Conservation (phyloP, 2,113 vertebrate species). For the Oenanthe oenanthe region DNA sequence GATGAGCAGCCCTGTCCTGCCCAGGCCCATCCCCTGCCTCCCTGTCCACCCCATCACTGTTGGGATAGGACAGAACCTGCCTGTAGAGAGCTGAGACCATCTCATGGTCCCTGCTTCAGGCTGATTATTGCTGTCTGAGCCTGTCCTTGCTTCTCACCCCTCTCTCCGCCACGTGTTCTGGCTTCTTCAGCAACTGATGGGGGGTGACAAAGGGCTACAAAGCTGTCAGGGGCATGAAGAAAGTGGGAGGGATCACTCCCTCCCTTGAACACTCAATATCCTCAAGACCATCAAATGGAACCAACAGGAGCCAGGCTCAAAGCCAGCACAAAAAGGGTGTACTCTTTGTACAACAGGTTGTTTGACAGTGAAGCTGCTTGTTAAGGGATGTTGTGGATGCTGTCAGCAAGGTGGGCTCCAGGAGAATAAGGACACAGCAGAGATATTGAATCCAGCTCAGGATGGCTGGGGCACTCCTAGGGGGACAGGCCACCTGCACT, state of each 20-base stretch:
- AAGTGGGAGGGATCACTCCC: not conserved
- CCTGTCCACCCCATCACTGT: rapidly evolving
- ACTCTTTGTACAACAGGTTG: not conserved
- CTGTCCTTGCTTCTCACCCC: not conserved
- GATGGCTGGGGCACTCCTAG: not conserved
- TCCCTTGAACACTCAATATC: rapidly evolving
- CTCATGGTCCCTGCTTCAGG: not conserved
- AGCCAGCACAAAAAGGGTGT: not conserved
- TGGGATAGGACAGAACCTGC: not conserved
- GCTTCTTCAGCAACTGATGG: not conserved
- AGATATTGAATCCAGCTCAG: not conserved
- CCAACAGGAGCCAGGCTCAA: not conserved
- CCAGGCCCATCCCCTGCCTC: not conserved
- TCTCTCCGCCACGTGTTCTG: not conserved
- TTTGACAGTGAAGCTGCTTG: not conserved
- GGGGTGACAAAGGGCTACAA: not conserved
- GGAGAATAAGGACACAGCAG: not conserved
- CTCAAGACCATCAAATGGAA: not conserved
- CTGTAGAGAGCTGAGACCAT: not conserved
- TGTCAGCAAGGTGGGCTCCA: not conserved
- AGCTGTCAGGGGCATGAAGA: not conserved
- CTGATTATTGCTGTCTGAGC: not conserved
- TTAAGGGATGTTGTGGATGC: not conserved
- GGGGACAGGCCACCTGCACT: not conserved
- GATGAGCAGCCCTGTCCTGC: rapidly evolving